Evolutionary conservation across 2,113 vertebrate species (phyloP).

Genomic region (Ploceus nigricollis): DNA sequence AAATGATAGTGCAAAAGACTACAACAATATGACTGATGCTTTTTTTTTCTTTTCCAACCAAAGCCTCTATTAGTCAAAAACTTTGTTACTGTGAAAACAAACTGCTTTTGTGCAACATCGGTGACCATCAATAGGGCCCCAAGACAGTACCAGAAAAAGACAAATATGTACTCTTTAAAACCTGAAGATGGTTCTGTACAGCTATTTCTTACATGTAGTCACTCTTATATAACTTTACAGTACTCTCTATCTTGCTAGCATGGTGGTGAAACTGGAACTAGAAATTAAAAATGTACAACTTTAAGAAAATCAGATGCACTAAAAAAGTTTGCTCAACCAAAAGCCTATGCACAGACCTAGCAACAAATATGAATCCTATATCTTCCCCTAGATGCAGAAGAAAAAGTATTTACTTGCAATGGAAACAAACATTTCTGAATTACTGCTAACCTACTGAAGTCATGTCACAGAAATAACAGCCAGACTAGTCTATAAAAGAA

Average conservation of each 20-base stretch:
- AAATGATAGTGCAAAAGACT: background rate
- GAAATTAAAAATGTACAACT: background rate
- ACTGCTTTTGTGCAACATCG: background rate
- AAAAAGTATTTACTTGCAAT: background rate
- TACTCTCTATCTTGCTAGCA: background rate
- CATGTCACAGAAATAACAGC: background rate
- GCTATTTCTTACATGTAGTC: background rate
- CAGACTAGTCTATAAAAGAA: background rate
- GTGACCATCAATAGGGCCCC: background rate
- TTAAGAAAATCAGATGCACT: background rate
- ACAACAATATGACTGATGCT: background rate
- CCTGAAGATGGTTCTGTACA: background rate
- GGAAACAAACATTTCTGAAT: background rate
- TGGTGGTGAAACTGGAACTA: background rate
- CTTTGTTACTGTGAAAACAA: background rate
- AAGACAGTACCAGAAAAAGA: background rate
- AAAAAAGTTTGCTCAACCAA: background rate
- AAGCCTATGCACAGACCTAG: background rate
- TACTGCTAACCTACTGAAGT: background rate
- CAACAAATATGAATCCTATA: background rate
- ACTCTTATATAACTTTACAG: background rate
- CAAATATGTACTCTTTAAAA: background rate
- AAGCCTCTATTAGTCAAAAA: background rate
- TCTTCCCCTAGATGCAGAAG: background rate
- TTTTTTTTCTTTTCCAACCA: background rate